phyloP scores from a whole-genome alignment of 2,888 invertebrate genomes.

The Heteropelma amictum region DNA sequence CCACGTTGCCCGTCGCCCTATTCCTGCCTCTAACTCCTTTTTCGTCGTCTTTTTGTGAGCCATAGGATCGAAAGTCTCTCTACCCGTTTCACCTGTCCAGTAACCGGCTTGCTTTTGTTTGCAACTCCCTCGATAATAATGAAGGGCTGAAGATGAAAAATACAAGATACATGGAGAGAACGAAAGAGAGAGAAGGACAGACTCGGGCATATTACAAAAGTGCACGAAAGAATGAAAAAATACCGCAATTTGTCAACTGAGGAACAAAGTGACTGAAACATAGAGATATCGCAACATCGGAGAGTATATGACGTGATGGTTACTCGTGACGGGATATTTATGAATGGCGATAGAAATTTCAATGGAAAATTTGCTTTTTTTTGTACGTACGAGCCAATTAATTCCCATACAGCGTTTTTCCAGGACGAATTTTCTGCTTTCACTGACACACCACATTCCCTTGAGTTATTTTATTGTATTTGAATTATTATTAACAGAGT shows the following conservation, averaged over 20 bases:
- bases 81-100: slow-evolving; percentile 31
- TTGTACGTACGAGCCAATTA: too few relatives aligned
- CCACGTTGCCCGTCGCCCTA: slow-evolving; percentile 57
- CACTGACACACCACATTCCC: too few relatives aligned
- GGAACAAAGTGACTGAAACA: slow-evolving; percentile 12
- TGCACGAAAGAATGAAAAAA: slow-evolving; percentile 26
- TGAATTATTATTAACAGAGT: too few relatives aligned
- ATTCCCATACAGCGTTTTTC: too few relatives aligned
- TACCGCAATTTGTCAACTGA: slow-evolving; percentile 12
- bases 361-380: too few relatives aligned
- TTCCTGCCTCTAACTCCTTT: slow-evolving; percentile 44
- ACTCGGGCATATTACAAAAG: too few relatives aligned
- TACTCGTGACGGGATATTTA: too few relatives aligned
- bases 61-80: slow-evolving; percentile 34
- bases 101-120: slow-evolving; percentile 70
- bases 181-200: slow-evolving; percentile 9
- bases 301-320: too few relatives aligned
- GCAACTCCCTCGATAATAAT: slow-evolving; percentile 69
- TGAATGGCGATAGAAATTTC: too few relatives aligned
- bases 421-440: too few relatives aligned
- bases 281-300: slow-evolving; percentile 13
- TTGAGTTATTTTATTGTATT: too few relatives aligned
- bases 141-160: slow-evolving; percentile 67
- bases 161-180: slow-evolving; percentile 56
- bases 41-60: slow-evolving; percentile 48